These are phyloP conservation scores for Rhombomys opimus DNA, from an alignment of 2,113 vertebrate species.

Conservation along the genomic window DNA sequence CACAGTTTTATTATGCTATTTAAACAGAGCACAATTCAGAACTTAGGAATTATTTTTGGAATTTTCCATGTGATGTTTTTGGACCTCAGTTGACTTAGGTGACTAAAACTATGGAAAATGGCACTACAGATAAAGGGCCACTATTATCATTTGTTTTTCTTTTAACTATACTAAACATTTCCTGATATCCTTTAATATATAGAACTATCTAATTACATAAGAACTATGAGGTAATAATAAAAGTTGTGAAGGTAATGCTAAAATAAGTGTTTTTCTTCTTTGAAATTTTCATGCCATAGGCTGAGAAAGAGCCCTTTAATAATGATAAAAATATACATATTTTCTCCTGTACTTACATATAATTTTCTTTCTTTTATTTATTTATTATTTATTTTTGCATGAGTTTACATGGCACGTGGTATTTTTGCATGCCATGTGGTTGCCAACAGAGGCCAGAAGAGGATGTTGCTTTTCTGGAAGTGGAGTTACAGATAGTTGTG, in stretches of 20 bases:
- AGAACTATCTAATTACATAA: slow-evolving; percentile 22
- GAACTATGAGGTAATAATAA: not conserved
- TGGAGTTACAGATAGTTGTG: not conserved
- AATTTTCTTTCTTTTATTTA: not conserved
- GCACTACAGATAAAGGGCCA: not conserved
- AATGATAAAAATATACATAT: not conserved
- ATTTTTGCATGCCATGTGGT: not conserved
- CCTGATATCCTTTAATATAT: not conserved
- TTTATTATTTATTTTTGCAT: not conserved
- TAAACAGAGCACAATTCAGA: not conserved
- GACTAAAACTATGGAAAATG: not conserved
- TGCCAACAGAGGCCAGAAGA: not conserved
- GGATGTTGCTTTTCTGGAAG: not conserved
- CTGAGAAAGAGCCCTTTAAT: not conserved
- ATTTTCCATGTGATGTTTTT: not conserved
- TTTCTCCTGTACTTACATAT: not conserved
- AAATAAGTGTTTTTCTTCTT: not conserved
- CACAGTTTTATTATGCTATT: not conserved
- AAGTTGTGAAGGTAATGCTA: not conserved
- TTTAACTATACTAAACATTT: slow-evolving; percentile 29
- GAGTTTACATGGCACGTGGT: not conserved
- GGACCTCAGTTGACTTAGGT: not conserved
- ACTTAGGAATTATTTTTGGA: not conserved
- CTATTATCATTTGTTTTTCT: not conserved
- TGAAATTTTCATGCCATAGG: not conserved